Evolutionary conservation across 2,797 vertebrate species (phyloP).

Genomic region (Sebastes glaucus): DNA sequence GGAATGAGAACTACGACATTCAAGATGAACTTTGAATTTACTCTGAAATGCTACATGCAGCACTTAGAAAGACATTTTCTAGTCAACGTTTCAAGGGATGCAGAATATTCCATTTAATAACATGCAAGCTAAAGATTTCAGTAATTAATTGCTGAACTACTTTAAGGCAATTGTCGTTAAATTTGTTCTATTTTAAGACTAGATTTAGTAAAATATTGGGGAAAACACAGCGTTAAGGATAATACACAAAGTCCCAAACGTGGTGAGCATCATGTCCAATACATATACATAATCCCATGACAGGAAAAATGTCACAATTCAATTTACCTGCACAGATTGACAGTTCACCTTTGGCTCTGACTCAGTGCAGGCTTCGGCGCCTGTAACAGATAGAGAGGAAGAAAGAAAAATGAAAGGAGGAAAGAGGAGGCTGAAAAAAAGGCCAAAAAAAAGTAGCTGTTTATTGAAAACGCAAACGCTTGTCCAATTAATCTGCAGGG

Average conservation of each 20-base stretch:
- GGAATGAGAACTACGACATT: background rate
- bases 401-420: background rate
- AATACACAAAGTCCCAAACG: background rate
- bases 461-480: background rate
- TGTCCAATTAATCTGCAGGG: background rate
- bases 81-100: background rate
- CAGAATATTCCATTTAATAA: background rate
- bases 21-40: background rate
- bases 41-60: background rate
- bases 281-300: background rate
- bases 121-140: background rate
- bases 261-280: background rate
- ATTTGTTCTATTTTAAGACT: background rate
- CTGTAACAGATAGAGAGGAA: conserved; percentile 43
- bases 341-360: conserved; percentile 30
- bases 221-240: background rate
- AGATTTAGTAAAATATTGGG: background rate
- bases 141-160: background rate
- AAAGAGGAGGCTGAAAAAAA: background rate
- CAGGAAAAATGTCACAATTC: background rate
- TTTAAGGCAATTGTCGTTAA: background rate
- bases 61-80: background rate
- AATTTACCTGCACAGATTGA: conserved; percentile 65
- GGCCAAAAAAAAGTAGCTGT: background rate
- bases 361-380: conserved; percentile 21